Conservation (phyloP, 2,888 invertebrate species). For the Altica lythri region DNA sequence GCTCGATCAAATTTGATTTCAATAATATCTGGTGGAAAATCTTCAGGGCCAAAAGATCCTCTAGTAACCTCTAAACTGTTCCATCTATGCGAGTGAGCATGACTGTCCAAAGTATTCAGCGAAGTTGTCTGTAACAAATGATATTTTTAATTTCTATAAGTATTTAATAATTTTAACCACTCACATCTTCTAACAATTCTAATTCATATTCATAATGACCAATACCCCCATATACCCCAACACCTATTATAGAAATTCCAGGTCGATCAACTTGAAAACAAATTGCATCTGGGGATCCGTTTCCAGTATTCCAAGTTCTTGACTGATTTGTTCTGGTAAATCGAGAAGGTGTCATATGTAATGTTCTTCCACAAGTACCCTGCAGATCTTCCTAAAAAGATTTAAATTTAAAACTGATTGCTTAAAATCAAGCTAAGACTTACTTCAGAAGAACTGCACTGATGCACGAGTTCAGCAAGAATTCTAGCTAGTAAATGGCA, state of each 20-base stretch:
- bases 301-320: slow-evolving; percentile 95
- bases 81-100: slow-evolving; percentile 78
- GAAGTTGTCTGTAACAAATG: slow-evolving; percentile 56
- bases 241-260: slow-evolving; percentile 88
- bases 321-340: slow-evolving; percentile 89
- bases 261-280: slow-evolving; percentile 90
- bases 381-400: slow-evolving; percentile 67
- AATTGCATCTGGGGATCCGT: slow-evolving; percentile 95
- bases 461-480: slow-evolving; percentile 84
- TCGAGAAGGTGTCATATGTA: slow-evolving; percentile 85
- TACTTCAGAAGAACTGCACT: slow-evolving; percentile 76
- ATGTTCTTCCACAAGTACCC: slow-evolving; percentile 74
- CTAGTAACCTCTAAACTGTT: slow-evolving; percentile 82
- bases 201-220: slow-evolving; percentile 90
- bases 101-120: slow-evolving; percentile 60
- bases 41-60: slow-evolving; percentile 83
- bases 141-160: background rate
- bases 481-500: slow-evolving; percentile 81
- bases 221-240: slow-evolving; percentile 86
- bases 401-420: background rate
- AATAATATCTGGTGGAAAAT: slow-evolving; percentile 84
- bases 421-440: slow-evolving; percentile 41
- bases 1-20: slow-evolving; percentile 91
- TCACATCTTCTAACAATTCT: slow-evolving; percentile 82
- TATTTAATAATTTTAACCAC: slow-evolving; percentile 35